Conservation (phyloP, 2,113 vertebrate species). For the Dicaeum eximium region DNA sequence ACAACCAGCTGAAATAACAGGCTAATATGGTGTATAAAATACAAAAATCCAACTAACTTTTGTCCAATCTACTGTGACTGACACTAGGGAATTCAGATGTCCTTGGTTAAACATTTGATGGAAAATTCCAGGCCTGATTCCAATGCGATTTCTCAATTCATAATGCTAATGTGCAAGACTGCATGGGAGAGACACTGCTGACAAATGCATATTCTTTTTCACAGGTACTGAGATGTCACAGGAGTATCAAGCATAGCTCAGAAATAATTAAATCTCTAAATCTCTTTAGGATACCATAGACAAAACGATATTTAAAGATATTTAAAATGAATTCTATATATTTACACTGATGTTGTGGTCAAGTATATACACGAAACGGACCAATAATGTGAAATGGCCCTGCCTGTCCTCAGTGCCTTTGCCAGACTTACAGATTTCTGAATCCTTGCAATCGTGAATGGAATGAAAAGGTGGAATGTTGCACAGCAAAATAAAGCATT, state of each 20-base stretch:
- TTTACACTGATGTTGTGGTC: conserved; percentile 31
- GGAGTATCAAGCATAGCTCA: conserved; percentile 44
- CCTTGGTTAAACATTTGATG: neutral
- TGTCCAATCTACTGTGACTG: neutral
- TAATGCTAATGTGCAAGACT: neutral
- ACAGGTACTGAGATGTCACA: conserved; percentile 36
- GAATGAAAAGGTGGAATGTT: conserved; percentile 41
- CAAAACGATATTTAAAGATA: conserved; percentile 47
- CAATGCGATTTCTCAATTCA: neutral
- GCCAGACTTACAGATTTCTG: neutral
- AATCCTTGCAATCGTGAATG: neutral
- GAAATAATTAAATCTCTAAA: conserved; percentile 44
- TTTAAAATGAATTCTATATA: conserved; percentile 35
- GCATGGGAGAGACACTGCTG: neutral
- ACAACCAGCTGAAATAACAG: neutral
- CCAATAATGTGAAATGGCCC: neutral
- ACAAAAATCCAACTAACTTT: neutral
- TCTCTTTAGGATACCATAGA: conserved; percentile 45
- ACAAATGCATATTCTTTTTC: neutral
- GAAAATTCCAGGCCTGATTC: neutral
- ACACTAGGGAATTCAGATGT: neutral
- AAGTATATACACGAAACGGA: conserved; percentile 16
- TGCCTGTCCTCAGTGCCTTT: neutral
- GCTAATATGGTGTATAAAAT: neutral
- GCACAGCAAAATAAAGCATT: conserved; percentile 56